Evolutionary conservation across 1,140 invertebrate genomes (phyloP), one percentile per base, ranked within the genome.

Genomic region (Hypothenemus hampei): DNA sequence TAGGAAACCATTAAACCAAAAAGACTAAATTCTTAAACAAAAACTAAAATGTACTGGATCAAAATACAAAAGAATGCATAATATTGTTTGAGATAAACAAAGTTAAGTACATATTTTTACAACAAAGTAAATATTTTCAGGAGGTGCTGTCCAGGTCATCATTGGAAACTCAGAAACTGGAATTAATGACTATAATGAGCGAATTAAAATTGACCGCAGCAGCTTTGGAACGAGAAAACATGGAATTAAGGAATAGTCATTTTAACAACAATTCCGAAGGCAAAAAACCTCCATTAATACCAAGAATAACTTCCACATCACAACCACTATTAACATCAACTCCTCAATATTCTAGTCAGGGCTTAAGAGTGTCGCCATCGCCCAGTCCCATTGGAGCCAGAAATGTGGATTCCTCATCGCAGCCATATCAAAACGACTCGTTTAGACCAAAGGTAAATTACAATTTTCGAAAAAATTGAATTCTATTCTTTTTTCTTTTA

Each of bases 151-250:
- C 86, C 19, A 78, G 88, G 45, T 93, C 91, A 15, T 86, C 87
- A 7, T 70, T 95, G 35, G 93, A 96, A 75, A 95, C 91, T 0
- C 92, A 96, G 71, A 96, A 96, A 70, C 73, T 97, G 54, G 92
- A 97, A 72, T 72, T 97, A 35, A 79, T 96, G 75, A 90, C 86
- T 55, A 89, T 93, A 58, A 79, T 97, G 48, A 93, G 91, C 39
- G 89, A 92, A 67, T 77, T 96, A 58, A 90, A 95, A 62, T 74
- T 95, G 24, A 85, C 86, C 64, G 82, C 89, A 47, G 83, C 88
- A 1, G 83, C 83, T 23, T 73, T 91, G 20, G 92, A 97, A 66
- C 79, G 88, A 24, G 92, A 95, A 61, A 87, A 93, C 67, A 65
- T 84, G 21, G 83, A 88, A 60, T 71, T 87, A 45, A 75, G 85